phyloP scores from a whole-genome alignment of 2,797 vertebrate species.

The Paguma larvata region DNA sequence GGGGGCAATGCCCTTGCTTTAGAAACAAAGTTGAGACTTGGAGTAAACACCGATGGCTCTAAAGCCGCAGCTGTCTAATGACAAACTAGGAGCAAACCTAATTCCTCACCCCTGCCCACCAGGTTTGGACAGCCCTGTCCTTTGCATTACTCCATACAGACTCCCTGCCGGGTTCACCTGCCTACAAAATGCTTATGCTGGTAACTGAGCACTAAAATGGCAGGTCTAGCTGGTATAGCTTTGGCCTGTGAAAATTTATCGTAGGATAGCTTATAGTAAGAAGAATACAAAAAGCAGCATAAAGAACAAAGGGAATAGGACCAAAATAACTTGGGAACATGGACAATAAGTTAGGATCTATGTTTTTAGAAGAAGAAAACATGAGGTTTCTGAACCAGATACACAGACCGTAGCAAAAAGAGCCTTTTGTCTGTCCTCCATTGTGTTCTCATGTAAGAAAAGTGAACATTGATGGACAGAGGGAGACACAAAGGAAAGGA shows the following conservation, averaged over 20 bases:
- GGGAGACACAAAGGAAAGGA: neutral
- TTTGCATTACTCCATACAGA: neutral
- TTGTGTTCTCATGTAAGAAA: conserved; percentile 18
- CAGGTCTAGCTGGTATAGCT: neutral
- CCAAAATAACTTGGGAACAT: neutral
- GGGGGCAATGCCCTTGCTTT: neutral
- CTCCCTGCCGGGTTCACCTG: neutral
- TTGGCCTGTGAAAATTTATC: neutral
- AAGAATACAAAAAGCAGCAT: neutral
- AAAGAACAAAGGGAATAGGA: neutral
- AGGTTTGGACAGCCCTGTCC: neutral
- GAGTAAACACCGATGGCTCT: neutral
- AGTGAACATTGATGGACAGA: neutral
- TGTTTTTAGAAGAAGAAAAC: neutral
- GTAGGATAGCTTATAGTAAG: too few species aligned
- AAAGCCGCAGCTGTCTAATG: neutral
- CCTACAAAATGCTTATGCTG: neutral
- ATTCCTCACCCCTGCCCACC: neutral
- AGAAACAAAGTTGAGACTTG: neutral
- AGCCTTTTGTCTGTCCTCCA: neutral
- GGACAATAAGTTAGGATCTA: neutral
- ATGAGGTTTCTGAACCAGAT: neutral
- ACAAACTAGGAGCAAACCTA: neutral
- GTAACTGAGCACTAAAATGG: neutral
- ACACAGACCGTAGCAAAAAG: neutral